These are phyloP conservation scores for Plebejus anna DNA, from an alignment of 2,888 invertebrate genomes.

Conservation along the genomic window DNA sequence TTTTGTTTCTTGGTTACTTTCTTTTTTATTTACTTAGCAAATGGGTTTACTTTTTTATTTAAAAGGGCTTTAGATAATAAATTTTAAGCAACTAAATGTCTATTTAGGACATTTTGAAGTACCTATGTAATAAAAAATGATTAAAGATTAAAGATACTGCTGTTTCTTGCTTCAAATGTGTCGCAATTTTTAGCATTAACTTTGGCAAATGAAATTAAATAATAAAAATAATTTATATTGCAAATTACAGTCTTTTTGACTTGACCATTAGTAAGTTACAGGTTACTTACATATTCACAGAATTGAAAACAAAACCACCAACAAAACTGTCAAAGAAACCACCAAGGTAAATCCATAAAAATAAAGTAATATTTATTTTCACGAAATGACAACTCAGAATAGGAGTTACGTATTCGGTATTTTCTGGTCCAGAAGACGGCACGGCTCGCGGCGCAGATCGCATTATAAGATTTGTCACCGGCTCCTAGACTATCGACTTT, in stretches of 20 bases:
- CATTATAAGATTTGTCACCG: conserved; percentile 50
- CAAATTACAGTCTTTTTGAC: too few relatives aligned
- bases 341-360: neutral
- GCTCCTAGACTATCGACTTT: conserved; percentile 46
- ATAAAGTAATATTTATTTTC: conserved; percentile 4
- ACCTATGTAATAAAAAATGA: too few relatives aligned
- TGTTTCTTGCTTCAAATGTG: too few relatives aligned
- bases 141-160: too few relatives aligned
- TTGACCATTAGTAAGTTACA: too few relatives aligned
- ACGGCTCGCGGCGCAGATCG: conserved; percentile 47
- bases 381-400: conserved; percentile 31
- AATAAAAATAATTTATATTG: too few relatives aligned
- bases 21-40: neutral
- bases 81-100: neutral
- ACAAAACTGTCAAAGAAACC: neutral
- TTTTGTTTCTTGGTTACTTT: neutral
- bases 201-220: too few relatives aligned
- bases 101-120: too few relatives aligned
- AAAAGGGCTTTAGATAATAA: neutral
- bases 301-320: too few relatives aligned
- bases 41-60: too few relatives aligned
- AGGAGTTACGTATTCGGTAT: conserved; percentile 51
- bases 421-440: conserved; percentile 48
- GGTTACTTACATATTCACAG: too few relatives aligned
- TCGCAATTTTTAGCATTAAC: too few relatives aligned